Evolutionary conservation across 2,888 invertebrate species (phyloP).

Genomic region (Leptopilina myrica): DNA sequence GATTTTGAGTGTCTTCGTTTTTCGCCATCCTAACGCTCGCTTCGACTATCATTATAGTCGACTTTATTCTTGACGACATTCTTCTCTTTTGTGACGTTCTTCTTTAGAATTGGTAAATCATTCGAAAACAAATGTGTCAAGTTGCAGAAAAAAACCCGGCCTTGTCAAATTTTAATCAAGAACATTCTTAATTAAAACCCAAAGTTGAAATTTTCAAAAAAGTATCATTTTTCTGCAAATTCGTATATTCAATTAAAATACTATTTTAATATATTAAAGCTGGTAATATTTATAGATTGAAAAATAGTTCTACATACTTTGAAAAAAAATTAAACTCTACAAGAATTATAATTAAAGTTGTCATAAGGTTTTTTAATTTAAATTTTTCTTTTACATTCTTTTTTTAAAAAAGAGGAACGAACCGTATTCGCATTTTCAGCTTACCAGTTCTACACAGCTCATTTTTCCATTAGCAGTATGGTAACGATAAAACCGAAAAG

Average conservation of each 20-base stretch:
- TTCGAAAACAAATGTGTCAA: not conserved
- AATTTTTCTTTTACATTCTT: not conserved
- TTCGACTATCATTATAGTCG: conserved; percentile 8
- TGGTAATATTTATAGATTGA: too few species aligned
- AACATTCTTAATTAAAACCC: too few species aligned
- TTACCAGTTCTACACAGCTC: not conserved
- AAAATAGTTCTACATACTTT: too few species aligned
- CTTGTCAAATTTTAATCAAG: not conserved
- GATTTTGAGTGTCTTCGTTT: conserved; percentile 29
- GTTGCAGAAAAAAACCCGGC: not conserved
- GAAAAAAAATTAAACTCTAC: too few species aligned
- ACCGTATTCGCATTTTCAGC: not conserved
- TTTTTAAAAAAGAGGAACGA: not conserved
- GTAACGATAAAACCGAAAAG: conserved; percentile 33
- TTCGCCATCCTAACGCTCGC: conserved; percentile 1
- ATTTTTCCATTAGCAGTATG: conserved; percentile 22
- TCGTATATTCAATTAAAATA: too few species aligned
- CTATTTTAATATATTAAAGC: too few species aligned
- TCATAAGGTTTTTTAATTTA: too few species aligned
- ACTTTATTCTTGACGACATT: conserved; percentile 15
- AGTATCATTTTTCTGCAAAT: too few species aligned
- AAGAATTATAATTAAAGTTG: too few species aligned
- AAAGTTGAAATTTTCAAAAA: too few species aligned
- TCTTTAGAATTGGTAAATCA: not conserved
- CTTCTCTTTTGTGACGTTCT: not conserved